Base-by-base conservation (phyloP, 2,797 vertebrate genomes). In the Lacerta bilineata region DNA sequence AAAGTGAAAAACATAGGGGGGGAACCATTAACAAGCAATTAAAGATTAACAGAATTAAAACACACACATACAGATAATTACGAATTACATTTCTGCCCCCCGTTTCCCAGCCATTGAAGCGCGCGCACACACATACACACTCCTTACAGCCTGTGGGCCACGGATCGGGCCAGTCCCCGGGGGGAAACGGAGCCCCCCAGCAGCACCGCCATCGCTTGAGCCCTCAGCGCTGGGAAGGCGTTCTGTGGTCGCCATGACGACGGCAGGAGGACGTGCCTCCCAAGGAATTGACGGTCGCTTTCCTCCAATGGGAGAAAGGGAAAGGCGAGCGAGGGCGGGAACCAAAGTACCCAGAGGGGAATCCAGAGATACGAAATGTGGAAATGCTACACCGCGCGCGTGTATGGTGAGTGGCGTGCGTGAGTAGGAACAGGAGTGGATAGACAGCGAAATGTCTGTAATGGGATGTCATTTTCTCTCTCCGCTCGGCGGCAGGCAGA, bases 71-170 rank as follows among this genome's bases (percentile, higher is more conserved):
- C 11, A 50, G 3, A 50, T 13, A 13, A 50, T 50, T 50, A 50
- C 50, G 50, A 50, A 50, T 50, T 13, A 50, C 20, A 64, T 64
- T 29, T 9, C 27, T 25, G 5, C 2, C 36, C 36, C 61, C 27
- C 41, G 25, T 7, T 3, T 1, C 18, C 15, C 61, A 5, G 2
- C 17, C 33, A 43, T 13, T 2, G 17, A 17, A 7, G 7, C 11
- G 7, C 11, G 0, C 69, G 3, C 33, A 5, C 0, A 23, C 27
- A 2, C 69, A 17, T 8, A 15, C 1, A 23, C 36, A 1, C 5
- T 15, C 3, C 85, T 87, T 68, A 90, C 89, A 90, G 89, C 36
- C 85, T n/a, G 4, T 84, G 89, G 33, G 76, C 85, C n/a, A 90
- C 89, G 8, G 85, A 87, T 85, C 85, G 89, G 41, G 82, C 76